Percentiles rank a stretch among this genome's conserved stretches.
phyloP scores from a whole-genome alignment of 2,888 invertebrate species.

The Cheilosia variabilis region DNA sequence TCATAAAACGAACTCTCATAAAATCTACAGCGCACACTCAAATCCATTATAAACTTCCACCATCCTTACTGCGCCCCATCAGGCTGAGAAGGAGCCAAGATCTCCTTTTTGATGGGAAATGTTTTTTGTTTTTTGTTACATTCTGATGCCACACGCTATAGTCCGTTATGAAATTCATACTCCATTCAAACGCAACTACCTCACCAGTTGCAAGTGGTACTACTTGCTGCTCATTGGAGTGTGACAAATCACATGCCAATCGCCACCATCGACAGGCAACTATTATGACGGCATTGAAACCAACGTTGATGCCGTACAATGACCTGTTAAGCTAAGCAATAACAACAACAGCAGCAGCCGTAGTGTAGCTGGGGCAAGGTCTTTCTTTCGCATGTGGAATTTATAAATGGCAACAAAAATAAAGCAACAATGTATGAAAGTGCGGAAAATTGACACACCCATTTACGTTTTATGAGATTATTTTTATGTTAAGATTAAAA shows the following conservation, averaged over 20 bases:
- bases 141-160: slow-evolving; percentile 27
- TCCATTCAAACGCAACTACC: slow-evolving; percentile 13
- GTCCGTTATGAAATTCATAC: slow-evolving; percentile 22
- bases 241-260: slow-evolving; percentile 57
- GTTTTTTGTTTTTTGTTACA: not conserved
- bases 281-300: slow-evolving; percentile 42
- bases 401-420: slow-evolving; percentile 30
- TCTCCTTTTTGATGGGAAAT: slow-evolving; percentile 16
- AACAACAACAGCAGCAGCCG: slow-evolving; percentile 21
- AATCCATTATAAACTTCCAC: slow-evolving; percentile 28
- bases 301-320: slow-evolving; percentile 45
- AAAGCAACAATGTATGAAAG: slow-evolving; percentile 36
- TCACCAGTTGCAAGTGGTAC: slow-evolving; percentile 1
- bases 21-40: slow-evolving; percentile 22
- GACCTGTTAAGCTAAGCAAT: slow-evolving; percentile 23
- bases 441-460: slow-evolving; percentile 41
- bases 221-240: slow-evolving; percentile 41
- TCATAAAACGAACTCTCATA: slow-evolving; percentile 34
- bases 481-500: slow-evolving; percentile 22
- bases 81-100: not conserved
- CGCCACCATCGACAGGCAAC: slow-evolving; percentile 36
- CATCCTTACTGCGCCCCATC: not conserved
- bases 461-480: slow-evolving; percentile 18
- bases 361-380: slow-evolving; percentile 38
- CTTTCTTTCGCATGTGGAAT: slow-evolving; percentile 31